Evolutionary conservation across 2,797 vertebrate genomes (phyloP).

Genomic region (Chaetodon trifasciatus): DNA sequence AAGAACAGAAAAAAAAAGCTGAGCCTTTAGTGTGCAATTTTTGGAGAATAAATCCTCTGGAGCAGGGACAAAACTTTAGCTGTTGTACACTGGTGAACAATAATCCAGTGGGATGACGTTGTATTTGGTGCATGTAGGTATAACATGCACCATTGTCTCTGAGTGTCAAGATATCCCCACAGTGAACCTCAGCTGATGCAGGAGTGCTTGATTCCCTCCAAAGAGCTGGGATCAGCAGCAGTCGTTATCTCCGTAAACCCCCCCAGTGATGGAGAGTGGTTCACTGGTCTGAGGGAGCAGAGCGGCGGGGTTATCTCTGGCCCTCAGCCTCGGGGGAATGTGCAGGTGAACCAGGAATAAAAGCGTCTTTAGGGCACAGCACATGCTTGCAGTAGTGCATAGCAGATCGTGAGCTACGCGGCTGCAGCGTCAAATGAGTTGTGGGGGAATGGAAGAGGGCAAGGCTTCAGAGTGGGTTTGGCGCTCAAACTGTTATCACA

Average conservation of each 20-base stretch:
- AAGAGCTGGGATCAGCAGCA: conserved; percentile 57
- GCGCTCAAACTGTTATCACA: conserved; percentile 80
- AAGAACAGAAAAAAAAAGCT: conserved; percentile 7
- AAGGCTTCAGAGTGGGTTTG: conserved; percentile 80
- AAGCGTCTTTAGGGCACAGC: conserved; percentile 65
- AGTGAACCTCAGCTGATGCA: conserved; percentile 37
- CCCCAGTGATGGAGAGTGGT: conserved; percentile 58
- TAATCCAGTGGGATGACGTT: neutral
- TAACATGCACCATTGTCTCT: conserved; percentile 19
- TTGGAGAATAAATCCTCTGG: conserved; percentile 23
- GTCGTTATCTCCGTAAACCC: conserved; percentile 61
- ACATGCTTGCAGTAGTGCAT: conserved; percentile 60
- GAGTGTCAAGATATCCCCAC: conserved; percentile 8
- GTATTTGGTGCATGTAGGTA: conserved; percentile 19
- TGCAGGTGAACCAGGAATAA: conserved; percentile 75
- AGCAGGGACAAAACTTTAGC: neutral
- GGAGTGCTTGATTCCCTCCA: conserved; percentile 58
- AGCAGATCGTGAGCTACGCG: conserved; percentile 42
- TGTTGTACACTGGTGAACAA: neutral
- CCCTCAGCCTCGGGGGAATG: conserved; percentile 51
- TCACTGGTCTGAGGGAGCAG: conserved; percentile 56
- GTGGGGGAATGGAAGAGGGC: conserved; percentile 67
- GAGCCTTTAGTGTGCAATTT: conserved; percentile 21
- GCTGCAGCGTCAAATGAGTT: conserved; percentile 61
- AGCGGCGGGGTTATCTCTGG: conserved; percentile 68